These are phyloP conservation scores for Tolmerus cingulatus DNA, from an alignment of 2,888 invertebrate species.

Conservation along the genomic window DNA sequence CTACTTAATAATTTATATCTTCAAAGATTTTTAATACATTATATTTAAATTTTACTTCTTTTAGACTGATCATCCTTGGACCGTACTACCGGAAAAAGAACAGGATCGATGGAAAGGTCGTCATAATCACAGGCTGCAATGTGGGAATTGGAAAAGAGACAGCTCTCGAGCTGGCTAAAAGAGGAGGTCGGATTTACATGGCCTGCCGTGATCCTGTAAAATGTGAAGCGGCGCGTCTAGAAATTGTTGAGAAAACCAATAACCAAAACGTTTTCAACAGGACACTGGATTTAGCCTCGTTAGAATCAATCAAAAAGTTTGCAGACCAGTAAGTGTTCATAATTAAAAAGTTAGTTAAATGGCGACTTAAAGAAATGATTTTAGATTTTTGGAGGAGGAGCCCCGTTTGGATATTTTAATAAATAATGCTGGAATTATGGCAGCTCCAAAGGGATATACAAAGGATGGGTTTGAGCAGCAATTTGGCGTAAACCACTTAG, in stretches of 20 bases:
- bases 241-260: slow-evolving; percentile 73
- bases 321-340: slow-evolving; percentile 53
- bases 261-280: slow-evolving; percentile 75
- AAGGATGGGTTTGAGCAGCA: slow-evolving; percentile 66
- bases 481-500: slow-evolving; percentile 66
- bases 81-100: slow-evolving; percentile 45
- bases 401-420: slow-evolving; percentile 32
- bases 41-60: not conserved
- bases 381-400: slow-evolving; percentile 35
- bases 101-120: slow-evolving; percentile 68
- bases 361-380: not conserved
- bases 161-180: slow-evolving; percentile 71
- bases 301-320: slow-evolving; percentile 66
- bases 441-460: slow-evolving; percentile 55
- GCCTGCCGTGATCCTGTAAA: slow-evolving; percentile 18
- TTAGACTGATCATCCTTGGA: slow-evolving; percentile 29
- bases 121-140: slow-evolving; percentile 78
- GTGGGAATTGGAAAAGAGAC: slow-evolving; percentile 78
- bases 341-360: not conserved
- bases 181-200: slow-evolving; percentile 68
- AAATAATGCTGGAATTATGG: slow-evolving; percentile 54
- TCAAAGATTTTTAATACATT: too few species aligned
- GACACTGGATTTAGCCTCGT: slow-evolving; percentile 61
- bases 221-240: slow-evolving; percentile 64
- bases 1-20: too few species aligned